Evolutionary conservation across 2,113 vertebrate genomes (phyloP).

Genomic region (Nibea albiflora): DNA sequence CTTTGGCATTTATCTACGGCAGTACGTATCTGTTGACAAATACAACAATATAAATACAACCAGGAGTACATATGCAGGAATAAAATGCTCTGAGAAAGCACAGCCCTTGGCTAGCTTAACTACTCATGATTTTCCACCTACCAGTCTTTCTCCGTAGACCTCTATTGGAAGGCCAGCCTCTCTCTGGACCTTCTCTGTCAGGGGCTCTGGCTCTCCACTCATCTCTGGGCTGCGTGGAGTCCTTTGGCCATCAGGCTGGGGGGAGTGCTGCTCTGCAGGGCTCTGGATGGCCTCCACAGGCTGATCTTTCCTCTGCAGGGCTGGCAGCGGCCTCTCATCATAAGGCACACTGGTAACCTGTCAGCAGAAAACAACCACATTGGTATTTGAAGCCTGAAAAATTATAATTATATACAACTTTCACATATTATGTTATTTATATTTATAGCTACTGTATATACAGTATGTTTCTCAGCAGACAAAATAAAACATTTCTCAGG

Average conservation of each 20-base stretch:
- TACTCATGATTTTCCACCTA: conserved; percentile 69
- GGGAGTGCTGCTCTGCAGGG: conserved; percentile 48
- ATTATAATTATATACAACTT: not conserved
- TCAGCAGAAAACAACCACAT: not conserved
- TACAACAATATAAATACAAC: too few relatives aligned
- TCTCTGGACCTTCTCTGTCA: conserved; percentile 88
- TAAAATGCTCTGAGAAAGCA: not conserved
- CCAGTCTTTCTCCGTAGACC: conserved; percentile 89
- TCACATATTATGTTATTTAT: not conserved
- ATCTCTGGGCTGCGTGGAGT: conserved; percentile 56
- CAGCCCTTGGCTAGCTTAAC: not conserved
- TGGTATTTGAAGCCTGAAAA: not conserved
- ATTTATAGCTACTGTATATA: not conserved
- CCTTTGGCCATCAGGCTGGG: conserved; percentile 20
- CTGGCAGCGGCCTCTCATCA: conserved; percentile 90
- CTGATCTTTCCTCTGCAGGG: conserved; percentile 76
- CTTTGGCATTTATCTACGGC: not conserved
- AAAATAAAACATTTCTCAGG: not conserved
- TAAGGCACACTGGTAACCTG: conserved; percentile 85
- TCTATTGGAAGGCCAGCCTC: conserved; percentile 90
- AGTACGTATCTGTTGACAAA: not conserved
- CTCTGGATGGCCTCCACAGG: conserved; percentile 52
- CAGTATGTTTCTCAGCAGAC: not conserved
- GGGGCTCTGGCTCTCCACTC: conserved; percentile 83
- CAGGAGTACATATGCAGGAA: not conserved